Evolutionary conservation across 2,797 vertebrate genomes (phyloP), one percentile per base, ranked within the genome.

Genomic region (Sebastes flavidus): DNA sequence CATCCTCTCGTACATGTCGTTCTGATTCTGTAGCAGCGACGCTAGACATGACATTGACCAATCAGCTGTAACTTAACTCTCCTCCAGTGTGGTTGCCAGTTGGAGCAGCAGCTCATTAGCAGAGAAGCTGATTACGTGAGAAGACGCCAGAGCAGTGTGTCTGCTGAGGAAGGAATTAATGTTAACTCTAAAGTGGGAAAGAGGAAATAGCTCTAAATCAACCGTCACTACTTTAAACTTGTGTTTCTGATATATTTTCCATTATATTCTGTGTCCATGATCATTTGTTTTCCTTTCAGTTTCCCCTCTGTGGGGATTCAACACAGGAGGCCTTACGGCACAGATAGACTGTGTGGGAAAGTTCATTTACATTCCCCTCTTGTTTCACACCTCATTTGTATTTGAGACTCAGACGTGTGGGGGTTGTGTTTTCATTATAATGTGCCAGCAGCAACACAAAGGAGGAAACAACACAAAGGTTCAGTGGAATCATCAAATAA

Each of bases 81-180:
- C 32, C 61, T 32, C 9, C 29, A 68, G 27, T 66, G n/a, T 32
- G 54, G 55, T 61, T 65, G 67, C 71, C 62, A 62, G 46, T 36
- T 66, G 54, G 52, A 69, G 65, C 75, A 58, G 54, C 65, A 71
- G 72, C 72, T 82, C 77, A 75, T 82, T 75, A 84, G 75, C 36
- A 9, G 16, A 62, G 58, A 62, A 69, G 65, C 71, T 42, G 32
- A 62, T 80, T 6, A 32, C 34, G 73, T 29, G 60, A 70, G 58
- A 52, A 72, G 30, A 75, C 52, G 61, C 5, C 59, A 16, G 52
- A 4, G 36, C 36, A 38, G 42, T 10, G 9, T 27, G 6, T 8
- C 24, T 20, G 4, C 30, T 1, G 27, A 6, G 8, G 52, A 32
- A 69, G 38, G 22, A 66, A 62, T 27, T 2, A 65, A 65, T 60